These are phyloP conservation scores for Caenorhabditis wallacei DNA, from an alignment of 2,888 invertebrate genomes.

Conservation along the genomic window DNA sequence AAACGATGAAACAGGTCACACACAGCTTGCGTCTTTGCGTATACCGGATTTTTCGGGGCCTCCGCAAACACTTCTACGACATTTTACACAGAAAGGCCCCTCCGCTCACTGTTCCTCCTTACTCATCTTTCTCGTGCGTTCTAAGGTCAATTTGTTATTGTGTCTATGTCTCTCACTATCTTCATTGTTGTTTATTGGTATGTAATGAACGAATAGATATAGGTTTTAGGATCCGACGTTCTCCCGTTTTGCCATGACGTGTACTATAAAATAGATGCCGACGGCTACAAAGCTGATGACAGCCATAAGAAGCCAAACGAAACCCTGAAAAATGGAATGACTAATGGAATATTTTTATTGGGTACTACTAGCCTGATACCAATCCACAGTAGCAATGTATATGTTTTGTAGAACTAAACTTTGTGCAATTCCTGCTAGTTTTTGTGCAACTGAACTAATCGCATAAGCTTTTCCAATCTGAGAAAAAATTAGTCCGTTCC, in stretches of 20 bases:
- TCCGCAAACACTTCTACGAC: conserved; percentile 60
- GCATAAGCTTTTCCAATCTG: conserved; percentile 80
- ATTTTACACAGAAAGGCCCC: conserved; percentile 29
- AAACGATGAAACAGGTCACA: conserved; percentile 57
- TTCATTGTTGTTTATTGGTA: conserved; percentile 28
- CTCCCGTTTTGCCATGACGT: conserved; percentile 75
- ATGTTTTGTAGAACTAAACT: conserved; percentile 78
- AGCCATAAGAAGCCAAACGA: conserved; percentile 80
- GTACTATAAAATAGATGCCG: conserved; percentile 74
- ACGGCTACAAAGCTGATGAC: conserved; percentile 72
- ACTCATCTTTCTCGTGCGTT: background rate
- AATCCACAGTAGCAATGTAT: conserved; percentile 79
- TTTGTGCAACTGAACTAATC: conserved; percentile 77
- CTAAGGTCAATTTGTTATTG: conserved; percentile 28
- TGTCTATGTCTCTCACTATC: conserved; percentile 24
- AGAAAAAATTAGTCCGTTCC: conserved; percentile 21
- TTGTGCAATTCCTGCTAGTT: conserved; percentile 78
- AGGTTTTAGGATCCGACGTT: conserved; percentile 68
- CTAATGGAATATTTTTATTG: background rate
- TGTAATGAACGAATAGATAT: conserved; percentile 3
- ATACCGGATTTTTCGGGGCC: conserved; percentile 53
- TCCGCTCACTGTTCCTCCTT: conserved; percentile 7
- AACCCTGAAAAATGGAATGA: conserved; percentile 73
- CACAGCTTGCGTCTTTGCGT: conserved; percentile 25
- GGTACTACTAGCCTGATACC: conserved; percentile 75